phyloP scores from a whole-genome alignment of 2,797 vertebrate genomes.

The Taeniopygia guttata region DNA sequence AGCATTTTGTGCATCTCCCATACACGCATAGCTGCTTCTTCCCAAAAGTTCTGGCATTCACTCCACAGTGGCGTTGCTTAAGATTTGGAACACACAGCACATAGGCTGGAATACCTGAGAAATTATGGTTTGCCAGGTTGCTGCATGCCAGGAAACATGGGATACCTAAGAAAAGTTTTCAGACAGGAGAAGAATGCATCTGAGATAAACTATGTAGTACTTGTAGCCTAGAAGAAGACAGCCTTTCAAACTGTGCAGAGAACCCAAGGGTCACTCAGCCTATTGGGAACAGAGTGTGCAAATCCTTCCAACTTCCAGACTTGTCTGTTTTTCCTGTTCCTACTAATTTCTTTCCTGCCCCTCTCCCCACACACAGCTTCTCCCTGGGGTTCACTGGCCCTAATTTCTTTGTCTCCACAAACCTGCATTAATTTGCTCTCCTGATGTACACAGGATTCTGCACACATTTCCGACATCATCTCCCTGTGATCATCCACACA shows the following conservation, averaged over 20 bases:
- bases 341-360: neutral
- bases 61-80: neutral
- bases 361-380: neutral
- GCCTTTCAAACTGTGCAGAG: fast-evolving
- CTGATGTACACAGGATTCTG: neutral
- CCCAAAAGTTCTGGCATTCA: neutral
- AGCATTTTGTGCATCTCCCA: neutral
- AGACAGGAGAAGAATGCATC: neutral
- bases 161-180: neutral
- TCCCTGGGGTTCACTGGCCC: neutral
- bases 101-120: neutral
- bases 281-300: neutral
- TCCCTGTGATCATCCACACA: neutral
- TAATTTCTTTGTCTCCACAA: neutral
- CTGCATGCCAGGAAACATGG: neutral
- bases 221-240: neutral
- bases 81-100: neutral
- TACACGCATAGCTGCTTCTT: neutral
- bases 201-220: neutral
- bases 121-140: neutral
- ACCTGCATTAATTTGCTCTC: neutral
- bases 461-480: neutral
- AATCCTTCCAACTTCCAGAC: neutral
- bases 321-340: neutral
- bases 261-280: neutral